Evolutionary conservation across 2,113 vertebrate genomes (phyloP), one percentile per base, ranked within the genome.

Genomic region (Ascaphus truei): DNA sequence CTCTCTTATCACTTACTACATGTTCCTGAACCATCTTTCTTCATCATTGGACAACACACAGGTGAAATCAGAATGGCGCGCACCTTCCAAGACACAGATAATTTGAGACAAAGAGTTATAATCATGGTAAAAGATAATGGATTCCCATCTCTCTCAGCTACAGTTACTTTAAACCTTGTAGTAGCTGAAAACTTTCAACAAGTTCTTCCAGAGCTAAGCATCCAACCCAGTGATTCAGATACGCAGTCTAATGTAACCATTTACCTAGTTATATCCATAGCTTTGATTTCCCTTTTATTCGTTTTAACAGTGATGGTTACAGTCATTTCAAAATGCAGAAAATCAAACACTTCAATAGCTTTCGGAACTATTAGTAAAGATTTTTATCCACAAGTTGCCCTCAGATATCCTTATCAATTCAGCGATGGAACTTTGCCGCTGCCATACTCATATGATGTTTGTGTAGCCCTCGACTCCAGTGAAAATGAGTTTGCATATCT

Each of bases 331-430:
- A n/a, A n/a, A n/a, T n/a, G n/a, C n/a, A n/a, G n/a, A n/a, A 60
- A 45, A 7, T 86, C 80, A 6, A 84, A 83, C 73, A 85, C 80
- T 20, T 76, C 74, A 39, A 71, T 34, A 13, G 0, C 47, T 1
- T 1, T 52, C 1, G 36, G 16, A 16, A 82, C 75, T 15, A 79
- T 72, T 31, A 41, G 18, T 9, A 34, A 73, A 1, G 22, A 36
- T 69, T 57, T 76, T 2, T 67, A 73, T 18, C 69, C 78, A 15
- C 79, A 73, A 3, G 63, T 73, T n/a, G n/a, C n/a, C n/a, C n/a
- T n/a, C n/a, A n/a, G n/a, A n/a, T n/a, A n/a, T n/a, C n/a, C n/a
- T n/a, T n/a, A n/a, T n/a, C n/a, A n/a, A n/a, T n/a, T n/a, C n/a
- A n/a, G n/a, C n/a, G n/a, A n/a, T n/a, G n/a, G n/a, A n/a, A n/a